phyloP scores from a whole-genome alignment of 1,140 invertebrate genomes.

The Matsumurasca onukii region DNA sequence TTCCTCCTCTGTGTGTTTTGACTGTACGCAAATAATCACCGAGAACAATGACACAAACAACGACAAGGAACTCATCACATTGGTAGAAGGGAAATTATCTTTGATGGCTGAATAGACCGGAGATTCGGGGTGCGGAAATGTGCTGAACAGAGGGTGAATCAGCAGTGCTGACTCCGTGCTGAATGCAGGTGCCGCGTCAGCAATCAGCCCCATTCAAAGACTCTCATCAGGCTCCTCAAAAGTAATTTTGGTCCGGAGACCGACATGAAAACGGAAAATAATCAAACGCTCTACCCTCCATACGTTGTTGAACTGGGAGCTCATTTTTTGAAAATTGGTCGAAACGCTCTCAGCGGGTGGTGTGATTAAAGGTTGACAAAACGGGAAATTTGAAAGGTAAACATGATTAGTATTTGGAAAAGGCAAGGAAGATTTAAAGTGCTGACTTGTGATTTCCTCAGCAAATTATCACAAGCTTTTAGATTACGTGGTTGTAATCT shows the following conservation, averaged over 20 bases:
- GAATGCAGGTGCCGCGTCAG: slow-evolving; percentile 1
- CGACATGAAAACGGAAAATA: neutral
- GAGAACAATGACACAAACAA: neutral
- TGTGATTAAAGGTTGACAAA: no score
- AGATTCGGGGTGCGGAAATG: neutral
- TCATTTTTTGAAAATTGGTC: neutral
- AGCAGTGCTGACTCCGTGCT: neutral
- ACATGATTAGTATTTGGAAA: no score
- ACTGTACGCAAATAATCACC: no score
- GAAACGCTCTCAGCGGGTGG: no score
- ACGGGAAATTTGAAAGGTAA: no score
- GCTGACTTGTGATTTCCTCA: no score
- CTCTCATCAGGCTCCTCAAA: slow-evolving; percentile 10
- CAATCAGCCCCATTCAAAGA: slow-evolving; percentile 22
- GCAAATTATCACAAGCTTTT: no score
- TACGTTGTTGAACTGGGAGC: neutral
- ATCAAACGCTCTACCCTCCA: slow-evolving; percentile 1
- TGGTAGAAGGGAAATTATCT: slow-evolving; percentile 14
- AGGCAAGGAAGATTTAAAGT: no score
- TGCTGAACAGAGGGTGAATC: neutral
- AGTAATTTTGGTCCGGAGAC: slow-evolving; percentile 5
- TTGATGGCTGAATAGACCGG: neutral
- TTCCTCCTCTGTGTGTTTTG: no score
- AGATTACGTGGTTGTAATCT: no score
- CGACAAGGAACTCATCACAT: neutral